phyloP scores from a whole-genome alignment of 2,888 invertebrate genomes.

The Octonoba sinensis region DNA sequence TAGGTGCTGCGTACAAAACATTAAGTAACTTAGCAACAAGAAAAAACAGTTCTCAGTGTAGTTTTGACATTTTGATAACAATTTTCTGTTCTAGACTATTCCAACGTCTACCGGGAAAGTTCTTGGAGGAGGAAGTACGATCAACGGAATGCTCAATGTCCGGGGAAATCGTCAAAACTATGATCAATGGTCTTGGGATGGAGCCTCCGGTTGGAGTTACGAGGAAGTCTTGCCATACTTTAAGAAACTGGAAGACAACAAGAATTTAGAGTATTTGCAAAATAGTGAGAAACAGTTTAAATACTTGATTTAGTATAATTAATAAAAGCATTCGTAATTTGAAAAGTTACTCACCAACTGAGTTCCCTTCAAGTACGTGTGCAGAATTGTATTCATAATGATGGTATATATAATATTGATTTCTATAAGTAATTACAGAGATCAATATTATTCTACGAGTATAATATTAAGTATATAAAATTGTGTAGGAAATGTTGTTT shows the following conservation, averaged over 20 bases:
- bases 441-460: too few species aligned
- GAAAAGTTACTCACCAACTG: background rate
- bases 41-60: too few species aligned
- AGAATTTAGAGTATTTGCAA: background rate
- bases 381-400: background rate
- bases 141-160: background rate
- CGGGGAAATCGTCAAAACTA: background rate
- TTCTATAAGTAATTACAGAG: background rate
- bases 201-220: constrained; percentile 1
- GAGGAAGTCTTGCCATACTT: background rate
- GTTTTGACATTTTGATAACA: background rate
- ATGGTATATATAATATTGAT: background rate
- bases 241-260: constrained; percentile 8
- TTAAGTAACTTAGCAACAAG: too few species aligned
- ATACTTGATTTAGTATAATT: background rate
- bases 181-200: background rate
- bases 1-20: too few species aligned
- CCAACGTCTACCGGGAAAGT: background rate
- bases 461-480: too few species aligned
- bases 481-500: too few species aligned
- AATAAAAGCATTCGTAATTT: too few species aligned
- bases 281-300: background rate
- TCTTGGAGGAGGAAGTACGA: background rate
- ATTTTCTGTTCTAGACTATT: background rate
- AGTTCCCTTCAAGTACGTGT: background rate